These are phyloP conservation scores for Thaumatotibia leucotreta DNA, from an alignment of 1,140 invertebrate genomes.

Conservation along the genomic window DNA sequence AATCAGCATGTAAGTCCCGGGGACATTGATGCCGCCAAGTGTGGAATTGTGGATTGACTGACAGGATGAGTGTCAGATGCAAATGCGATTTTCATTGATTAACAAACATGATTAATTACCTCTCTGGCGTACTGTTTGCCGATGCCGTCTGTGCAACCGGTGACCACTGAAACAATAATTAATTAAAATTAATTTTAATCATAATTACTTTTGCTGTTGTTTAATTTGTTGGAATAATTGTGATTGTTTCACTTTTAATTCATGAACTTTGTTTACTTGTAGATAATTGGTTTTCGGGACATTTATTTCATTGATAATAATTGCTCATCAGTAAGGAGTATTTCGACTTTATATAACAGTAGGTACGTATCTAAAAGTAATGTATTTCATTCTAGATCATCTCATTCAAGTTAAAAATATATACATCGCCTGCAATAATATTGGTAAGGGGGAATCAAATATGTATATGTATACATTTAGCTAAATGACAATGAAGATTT, in stretches of 20 bases:
- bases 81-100: constrained; percentile 1
- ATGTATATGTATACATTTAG: too few species aligned
- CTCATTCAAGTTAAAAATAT: too few species aligned
- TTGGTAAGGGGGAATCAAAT: too few species aligned
- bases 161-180: constrained; percentile 62
- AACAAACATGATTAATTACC: constrained; percentile 30
- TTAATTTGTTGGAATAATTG: neutral
- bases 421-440: too few species aligned
- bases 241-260: neutral
- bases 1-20: too few species aligned
- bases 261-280: neutral
- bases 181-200: neutral
- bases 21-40: too few species aligned
- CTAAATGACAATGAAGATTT: too few species aligned
- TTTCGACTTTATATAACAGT: too few species aligned
- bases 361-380: too few species aligned
- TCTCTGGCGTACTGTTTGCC: constrained; percentile 60
- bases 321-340: too few species aligned
- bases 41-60: neutral
- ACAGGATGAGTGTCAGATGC: neutral
- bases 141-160: constrained; percentile 64
- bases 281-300: neutral
- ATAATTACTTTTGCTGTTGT: neutral
- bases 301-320: too few species aligned
- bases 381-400: too few species aligned